Base-by-base conservation (phyloP, 2,888 invertebrate genomes). In the Thyatira batis region DNA sequence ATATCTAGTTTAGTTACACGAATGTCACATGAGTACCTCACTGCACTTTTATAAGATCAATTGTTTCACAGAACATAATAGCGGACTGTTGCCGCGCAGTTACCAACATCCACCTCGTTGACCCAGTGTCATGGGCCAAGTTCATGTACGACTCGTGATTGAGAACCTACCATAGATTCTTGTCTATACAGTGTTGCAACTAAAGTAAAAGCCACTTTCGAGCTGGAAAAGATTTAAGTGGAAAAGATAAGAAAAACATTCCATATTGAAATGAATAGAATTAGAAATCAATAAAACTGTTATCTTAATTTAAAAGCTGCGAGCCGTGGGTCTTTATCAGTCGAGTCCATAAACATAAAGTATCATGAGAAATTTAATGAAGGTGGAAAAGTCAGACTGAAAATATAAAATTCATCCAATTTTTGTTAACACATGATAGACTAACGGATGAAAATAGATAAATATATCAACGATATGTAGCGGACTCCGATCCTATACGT, bases 281-380 rank as follows among this genome's bases (percentile, higher is more conserved):
- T 83, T 80, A 82, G 76, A 83, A 79, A 70, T 69, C 69, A 79
- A 84, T 89, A 88, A 87, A 89, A 85, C 61, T 75, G 81, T 87
- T 87, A 89, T 89, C 85, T 87, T 84, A 83, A 85, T 87, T 84
- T 75, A 75, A 81, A 48, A 79, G 77, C 75, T 67, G 71, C 73
- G 75, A 74, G 79, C 76, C 62, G 70, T 65, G 66, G 67, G 73
- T 71, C 69, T 73, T 78, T 81, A 83, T 82, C 72, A 80, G 78
- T 76, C 67, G 74, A 71, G 78, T 78, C 78, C 77, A 73, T 67
- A 67, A 71, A 73, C 78, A 67, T 80, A 77, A 79, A 66, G 57
- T 63, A 61, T 78, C 67, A 68, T 69, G 67, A 64, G 63, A 69
- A 78, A 78, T 74, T 74, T 69, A 75, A 76, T 71, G 61, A 65